These are phyloP conservation scores for Miltochrista miniata DNA, from an alignment of 2,888 invertebrate genomes.

Conservation along the genomic window DNA sequence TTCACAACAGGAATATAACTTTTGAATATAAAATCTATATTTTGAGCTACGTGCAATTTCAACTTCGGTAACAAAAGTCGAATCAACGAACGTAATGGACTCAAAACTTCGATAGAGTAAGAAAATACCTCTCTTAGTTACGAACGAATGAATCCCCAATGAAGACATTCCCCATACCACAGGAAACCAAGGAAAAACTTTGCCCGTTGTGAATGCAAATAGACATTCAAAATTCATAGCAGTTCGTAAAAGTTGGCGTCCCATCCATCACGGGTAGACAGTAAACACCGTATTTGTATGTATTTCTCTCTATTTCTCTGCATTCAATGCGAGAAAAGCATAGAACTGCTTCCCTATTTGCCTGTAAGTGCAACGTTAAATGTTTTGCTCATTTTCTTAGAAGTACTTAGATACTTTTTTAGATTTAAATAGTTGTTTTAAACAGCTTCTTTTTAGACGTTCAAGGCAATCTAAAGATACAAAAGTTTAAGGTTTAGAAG, in stretches of 20 bases:
- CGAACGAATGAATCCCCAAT: background rate
- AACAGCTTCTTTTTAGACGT: too few relatives aligned
- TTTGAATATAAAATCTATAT: too few relatives aligned
- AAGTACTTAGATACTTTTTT: background rate
- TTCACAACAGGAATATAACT: too few relatives aligned
- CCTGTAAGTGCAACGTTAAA: slow-evolving; percentile 6
- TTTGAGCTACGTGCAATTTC: too few relatives aligned
- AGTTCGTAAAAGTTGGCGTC: slow-evolving; percentile 18
- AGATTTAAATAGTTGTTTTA: too few relatives aligned
- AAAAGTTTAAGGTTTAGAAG: too few relatives aligned
- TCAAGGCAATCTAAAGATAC: too few relatives aligned
- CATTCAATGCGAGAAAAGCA: slow-evolving; percentile 36
- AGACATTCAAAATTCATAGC: slow-evolving; percentile 28
- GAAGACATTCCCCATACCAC: background rate
- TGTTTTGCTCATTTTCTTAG: background rate
- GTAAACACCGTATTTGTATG: slow-evolving; percentile 58
- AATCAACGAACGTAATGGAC: too few relatives aligned
- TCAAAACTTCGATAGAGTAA: background rate
- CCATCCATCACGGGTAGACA: slow-evolving; percentile 50
- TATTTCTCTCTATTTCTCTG: slow-evolving; percentile 53
- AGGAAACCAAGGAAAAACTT: slow-evolving; percentile 4
- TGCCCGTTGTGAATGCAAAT: slow-evolving; percentile 19
- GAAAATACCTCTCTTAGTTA: background rate
- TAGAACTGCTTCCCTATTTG: slow-evolving; percentile 5
- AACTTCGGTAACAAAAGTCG: too few relatives aligned